Conservation (phyloP, 2,888 invertebrate genomes). For the Temnothorax unifasciatus region DNA sequence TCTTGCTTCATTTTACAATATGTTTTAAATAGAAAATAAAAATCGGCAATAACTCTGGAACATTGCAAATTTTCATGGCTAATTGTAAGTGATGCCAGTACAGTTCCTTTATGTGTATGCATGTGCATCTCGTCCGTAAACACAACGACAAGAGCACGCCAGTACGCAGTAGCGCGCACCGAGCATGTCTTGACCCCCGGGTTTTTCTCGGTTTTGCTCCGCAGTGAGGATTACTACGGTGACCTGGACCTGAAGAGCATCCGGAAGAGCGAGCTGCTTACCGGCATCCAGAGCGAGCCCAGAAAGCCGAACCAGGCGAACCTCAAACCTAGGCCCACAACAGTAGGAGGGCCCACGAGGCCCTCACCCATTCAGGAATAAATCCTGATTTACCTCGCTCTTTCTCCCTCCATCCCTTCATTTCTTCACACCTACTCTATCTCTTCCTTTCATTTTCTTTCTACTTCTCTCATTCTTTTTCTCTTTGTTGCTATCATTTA, state of each 20-base stretch:
- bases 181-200: slow-evolving; percentile 79
- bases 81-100: not conserved
- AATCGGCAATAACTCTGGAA: not conserved
- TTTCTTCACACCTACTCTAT: slow-evolving; percentile 20
- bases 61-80: slow-evolving; percentile 21
- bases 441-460: slow-evolving; percentile 47
- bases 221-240: slow-evolving; percentile 98
- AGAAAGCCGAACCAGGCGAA: slow-evolving; percentile 86
- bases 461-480: slow-evolving; percentile 14
- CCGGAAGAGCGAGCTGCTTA: slow-evolving; percentile 96
- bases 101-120: not conserved
- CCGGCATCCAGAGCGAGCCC: slow-evolving; percentile 90
- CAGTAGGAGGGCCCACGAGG: slow-evolving; percentile 79
- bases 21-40: not conserved
- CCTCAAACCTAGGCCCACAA: slow-evolving; percentile 85
- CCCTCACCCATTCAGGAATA: slow-evolving; percentile 86
- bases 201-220: slow-evolving; percentile 86
- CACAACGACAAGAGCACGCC: slow-evolving; percentile 47
- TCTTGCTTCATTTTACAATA: not conserved
- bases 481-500: slow-evolving; percentile 39
- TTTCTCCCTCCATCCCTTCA: slow-evolving; percentile 49
- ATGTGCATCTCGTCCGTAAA: slow-evolving; percentile 35
- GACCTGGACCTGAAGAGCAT: slow-evolving; percentile 97
- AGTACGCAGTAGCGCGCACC: slow-evolving; percentile 64
- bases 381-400: slow-evolving; percentile 66